Evolutionary conservation across 2,113 vertebrate genomes (phyloP).

Genomic region (Galemys pyrenaicus): DNA sequence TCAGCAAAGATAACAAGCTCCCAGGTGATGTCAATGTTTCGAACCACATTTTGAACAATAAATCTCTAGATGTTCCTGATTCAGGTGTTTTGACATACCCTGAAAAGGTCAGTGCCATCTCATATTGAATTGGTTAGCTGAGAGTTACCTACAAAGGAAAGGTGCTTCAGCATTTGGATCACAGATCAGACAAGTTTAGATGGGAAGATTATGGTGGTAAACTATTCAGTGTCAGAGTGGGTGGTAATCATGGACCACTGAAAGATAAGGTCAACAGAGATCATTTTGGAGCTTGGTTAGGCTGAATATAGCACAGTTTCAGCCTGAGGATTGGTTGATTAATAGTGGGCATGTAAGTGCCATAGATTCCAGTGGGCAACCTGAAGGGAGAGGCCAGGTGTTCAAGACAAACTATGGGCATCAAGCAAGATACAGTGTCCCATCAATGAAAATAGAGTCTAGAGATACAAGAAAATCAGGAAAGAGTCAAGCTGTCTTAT

Average conservation of each 20-base stretch:
- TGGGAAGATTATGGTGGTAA: background rate
- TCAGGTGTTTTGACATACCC: background rate
- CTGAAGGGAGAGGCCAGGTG: background rate
- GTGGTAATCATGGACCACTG: background rate
- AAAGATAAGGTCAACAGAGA: background rate
- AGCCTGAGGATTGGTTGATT: background rate
- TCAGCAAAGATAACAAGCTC: conserved; percentile 1
- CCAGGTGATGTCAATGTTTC: background rate
- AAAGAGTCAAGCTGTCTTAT: background rate
- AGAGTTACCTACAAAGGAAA: background rate
- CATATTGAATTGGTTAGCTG: background rate
- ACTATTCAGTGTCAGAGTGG: background rate
- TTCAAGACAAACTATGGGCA: background rate
- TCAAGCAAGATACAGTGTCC: background rate
- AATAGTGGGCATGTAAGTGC: background rate
- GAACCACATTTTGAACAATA: background rate
- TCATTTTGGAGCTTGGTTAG: background rate
- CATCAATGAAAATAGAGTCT: background rate
- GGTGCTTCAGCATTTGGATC: background rate
- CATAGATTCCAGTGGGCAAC: background rate
- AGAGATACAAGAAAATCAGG: background rate
- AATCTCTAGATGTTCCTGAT: background rate
- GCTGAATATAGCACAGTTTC: background rate
- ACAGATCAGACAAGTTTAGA: background rate
- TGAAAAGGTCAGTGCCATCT: background rate